Base-by-base conservation (phyloP, 2,888 invertebrate genomes). In the Oscheius sp. region DNA sequence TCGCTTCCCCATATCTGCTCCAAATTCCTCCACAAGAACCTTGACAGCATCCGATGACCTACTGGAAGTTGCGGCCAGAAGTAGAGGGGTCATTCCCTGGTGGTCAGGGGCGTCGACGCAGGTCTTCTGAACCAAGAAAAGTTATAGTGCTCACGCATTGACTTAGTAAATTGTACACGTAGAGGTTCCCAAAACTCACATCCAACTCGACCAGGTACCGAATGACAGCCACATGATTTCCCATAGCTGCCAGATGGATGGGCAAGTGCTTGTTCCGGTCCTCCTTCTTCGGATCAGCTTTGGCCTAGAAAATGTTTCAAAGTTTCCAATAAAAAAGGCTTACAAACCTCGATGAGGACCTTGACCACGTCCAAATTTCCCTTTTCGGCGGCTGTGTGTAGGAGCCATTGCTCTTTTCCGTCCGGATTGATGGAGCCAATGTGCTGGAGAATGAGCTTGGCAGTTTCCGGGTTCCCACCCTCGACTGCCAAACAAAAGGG, bases 401-500 rank as follows among this genome's bases (percentile, higher is more conserved):
- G 74, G 53, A 83, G 21, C 60, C 55, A 60, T 62, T 63, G 66
- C 21, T 55, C 68, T 37, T 70, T 62, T 32, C 68, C 55, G 13
- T 1, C 11, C 7, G n/a, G 51, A n/a, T 33, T 53, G 11, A 53
- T 32, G 13, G 29, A 29, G 7, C 66, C 68, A 68, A 53, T 33
- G n/a, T 53, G 42, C 11, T 53, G 42, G 37, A 53, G 4, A 5
- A 68, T 55, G n/a, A 81, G 76, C 53, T 74, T 60, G 32, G 77
- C 70, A 2, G 81, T 79, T 13, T 77, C 63, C 9, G 79, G 73
- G 79, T 84, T 79, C 50, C 81, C 79, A 72, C 81, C 81, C 59
- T 82, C 81, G 1, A 82, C 80, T 0, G 82, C 80, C 71, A 84
- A 65, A 47, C 77, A 58, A 60, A 82, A 50, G 0, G 81, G 81